Conservation (phyloP, 2,797 vertebrate species). For the Xenops minutus region DNA sequence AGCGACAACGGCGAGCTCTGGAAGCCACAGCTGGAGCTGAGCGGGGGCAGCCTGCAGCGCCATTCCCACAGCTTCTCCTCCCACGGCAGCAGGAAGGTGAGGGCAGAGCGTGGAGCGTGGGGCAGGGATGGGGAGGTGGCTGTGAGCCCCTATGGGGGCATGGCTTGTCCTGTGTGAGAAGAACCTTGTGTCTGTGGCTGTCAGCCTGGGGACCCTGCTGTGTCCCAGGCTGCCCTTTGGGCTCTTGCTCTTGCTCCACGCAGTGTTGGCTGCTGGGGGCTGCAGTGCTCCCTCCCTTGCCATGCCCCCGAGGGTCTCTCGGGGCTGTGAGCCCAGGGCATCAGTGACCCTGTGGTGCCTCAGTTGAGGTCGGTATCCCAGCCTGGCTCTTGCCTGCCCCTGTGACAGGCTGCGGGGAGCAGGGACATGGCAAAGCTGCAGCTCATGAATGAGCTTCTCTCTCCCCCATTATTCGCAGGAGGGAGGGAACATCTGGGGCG, state of each 20-base stretch:
- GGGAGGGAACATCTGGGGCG: background rate
- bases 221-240: background rate
- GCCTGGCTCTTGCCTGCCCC: fast-evolving
- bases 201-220: fast-evolving
- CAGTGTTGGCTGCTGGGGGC: background rate
- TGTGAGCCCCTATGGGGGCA: background rate
- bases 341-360: fast-evolving
- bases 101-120: background rate
- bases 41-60: slow-evolving; percentile 71
- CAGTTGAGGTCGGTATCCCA: background rate
- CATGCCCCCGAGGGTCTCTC: fast-evolving
- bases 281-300: background rate
- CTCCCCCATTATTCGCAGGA: background rate
- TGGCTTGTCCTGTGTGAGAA: fast-evolving
- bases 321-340: background rate
- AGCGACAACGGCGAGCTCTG: slow-evolving; percentile 78
- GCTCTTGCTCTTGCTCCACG: fast-evolving
- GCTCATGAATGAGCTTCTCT: background rate
- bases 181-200: fast-evolving
- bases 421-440: fast-evolving
- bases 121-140: fast-evolving
- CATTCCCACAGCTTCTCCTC: slow-evolving; percentile 82
- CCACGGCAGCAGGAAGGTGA: slow-evolving; percentile 86
- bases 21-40: slow-evolving; percentile 76
- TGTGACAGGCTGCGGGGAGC: background rate